phyloP scores from a whole-genome alignment of 2,113 vertebrate species.

The Engraulis encrasicolus region DNA sequence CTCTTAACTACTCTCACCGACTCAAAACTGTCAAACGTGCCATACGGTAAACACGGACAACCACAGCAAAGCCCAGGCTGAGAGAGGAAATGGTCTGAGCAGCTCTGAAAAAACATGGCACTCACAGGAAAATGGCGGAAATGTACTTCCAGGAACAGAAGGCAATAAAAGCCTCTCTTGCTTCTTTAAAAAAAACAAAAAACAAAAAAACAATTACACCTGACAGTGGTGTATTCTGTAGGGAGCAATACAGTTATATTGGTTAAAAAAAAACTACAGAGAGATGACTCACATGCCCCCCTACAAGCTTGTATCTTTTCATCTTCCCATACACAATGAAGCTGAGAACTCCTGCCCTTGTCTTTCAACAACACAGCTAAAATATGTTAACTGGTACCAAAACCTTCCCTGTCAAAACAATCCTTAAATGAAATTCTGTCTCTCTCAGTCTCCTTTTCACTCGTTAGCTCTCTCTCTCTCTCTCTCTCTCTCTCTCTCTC shows the following conservation, averaged over 20 bases:
- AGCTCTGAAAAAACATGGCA: not conserved
- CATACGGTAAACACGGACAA: not conserved
- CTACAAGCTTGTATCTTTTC: too few species aligned
- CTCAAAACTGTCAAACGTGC: not conserved
- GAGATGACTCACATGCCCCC: not conserved
- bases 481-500: constrained; percentile 58
- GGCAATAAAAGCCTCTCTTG: not conserved
- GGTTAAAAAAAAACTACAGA: not conserved
- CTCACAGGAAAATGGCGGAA: not conserved
- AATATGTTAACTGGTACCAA: not conserved
- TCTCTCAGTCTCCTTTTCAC: not conserved
- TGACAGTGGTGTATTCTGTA: not conserved
- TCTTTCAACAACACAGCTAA: not conserved
- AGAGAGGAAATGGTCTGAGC: not conserved
- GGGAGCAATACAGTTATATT: not conserved
- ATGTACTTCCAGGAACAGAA: not conserved
- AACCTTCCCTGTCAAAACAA: not conserved
- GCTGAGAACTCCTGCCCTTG: not conserved
- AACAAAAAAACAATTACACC: not conserved
- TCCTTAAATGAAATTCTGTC: not conserved
- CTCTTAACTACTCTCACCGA: not conserved
- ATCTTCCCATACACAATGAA: not conserved
- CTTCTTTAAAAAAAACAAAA: not conserved
- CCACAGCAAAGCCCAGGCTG: not conserved
- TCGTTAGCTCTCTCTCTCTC: not conserved